phyloP scores from a whole-genome alignment of 1,140 invertebrate genomes.

The Brachionus plicatilis region DNA sequence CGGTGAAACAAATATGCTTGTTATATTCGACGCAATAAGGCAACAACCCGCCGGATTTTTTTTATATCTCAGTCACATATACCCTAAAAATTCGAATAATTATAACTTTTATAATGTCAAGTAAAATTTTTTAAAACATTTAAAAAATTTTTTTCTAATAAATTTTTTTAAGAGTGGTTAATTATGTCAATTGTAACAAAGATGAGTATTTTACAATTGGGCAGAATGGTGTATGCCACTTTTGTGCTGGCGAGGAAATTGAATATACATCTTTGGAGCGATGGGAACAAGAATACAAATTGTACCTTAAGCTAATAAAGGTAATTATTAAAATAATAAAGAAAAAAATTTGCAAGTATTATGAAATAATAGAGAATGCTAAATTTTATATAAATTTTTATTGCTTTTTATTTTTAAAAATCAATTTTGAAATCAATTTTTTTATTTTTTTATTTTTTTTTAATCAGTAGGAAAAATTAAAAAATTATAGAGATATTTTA shows the following conservation, averaged over 20 bases:
- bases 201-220: constrained; percentile 41
- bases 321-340: background rate
- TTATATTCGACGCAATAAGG: constrained; percentile 8
- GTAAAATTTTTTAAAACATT: background rate
- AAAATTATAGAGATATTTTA: too few relatives aligned
- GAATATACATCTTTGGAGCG: constrained; percentile 9
- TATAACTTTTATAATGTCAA: constrained; percentile 42
- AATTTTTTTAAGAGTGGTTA: constrained; percentile 16
- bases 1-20: background rate
- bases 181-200: constrained; percentile 26
- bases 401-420: too few relatives aligned
- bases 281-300: constrained; percentile 21
- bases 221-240: constrained; percentile 20
- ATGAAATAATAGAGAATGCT: too few relatives aligned
- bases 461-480: too few relatives aligned
- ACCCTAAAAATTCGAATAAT: constrained; percentile 15
- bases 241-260: constrained; percentile 20
- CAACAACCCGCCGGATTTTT: constrained; percentile 24
- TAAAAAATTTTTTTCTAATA: background rate
- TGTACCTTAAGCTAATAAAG: background rate
- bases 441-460: background rate
- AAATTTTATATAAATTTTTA: too few relatives aligned
- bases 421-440: background rate
- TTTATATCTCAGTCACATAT: constrained; percentile 38
- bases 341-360: background rate